A percentile compares a stretch with the other conserved stretches of the same genome.
Conservation (phyloP, 2,113 vertebrate genomes). For the cat (Felis catus) region F.catus_Fca126_mat1.0 CM031413.1:14386001-14386500, state of each 20-base stretch:
- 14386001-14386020: background rate
- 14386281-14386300: background rate
- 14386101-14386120: slow-evolving; percentile 93
- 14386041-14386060: background rate
- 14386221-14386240: background rate
- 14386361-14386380: background rate
- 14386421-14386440: background rate
- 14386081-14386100: slow-evolving; percentile 92
- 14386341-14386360: background rate
- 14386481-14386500: slow-evolving; percentile 90
- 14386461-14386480: slow-evolving; percentile 88
- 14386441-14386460: too few relatives aligned
- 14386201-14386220: background rate
- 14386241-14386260: background rate
- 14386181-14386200: background rate
- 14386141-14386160: slow-evolving; percentile 90
- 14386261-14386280: background rate
- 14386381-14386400: background rate
- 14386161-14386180: slow-evolving; percentile 83
- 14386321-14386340: background rate
- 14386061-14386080: slow-evolving; percentile 89
- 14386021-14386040: background rate
- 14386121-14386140: slow-evolving; percentile 89
- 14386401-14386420: background rate
- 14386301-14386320: background rate